A percentile compares a stretch with the other conserved stretches of the same genome.
phyloP scores from a whole-genome alignment of 2,797 vertebrate species.

The Oceanodroma leucorhoa region DNA sequence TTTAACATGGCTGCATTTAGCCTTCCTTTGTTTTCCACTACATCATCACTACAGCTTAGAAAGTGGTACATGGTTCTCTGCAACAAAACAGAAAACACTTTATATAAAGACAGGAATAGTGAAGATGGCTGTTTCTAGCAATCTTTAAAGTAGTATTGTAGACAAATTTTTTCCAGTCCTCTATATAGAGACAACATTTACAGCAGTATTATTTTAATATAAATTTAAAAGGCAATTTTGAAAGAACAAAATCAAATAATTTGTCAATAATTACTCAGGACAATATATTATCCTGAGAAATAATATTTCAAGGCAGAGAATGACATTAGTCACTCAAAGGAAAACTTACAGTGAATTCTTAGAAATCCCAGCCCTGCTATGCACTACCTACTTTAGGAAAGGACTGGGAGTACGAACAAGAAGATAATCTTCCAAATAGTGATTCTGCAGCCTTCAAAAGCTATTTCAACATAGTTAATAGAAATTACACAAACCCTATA shows the following conservation, averaged over 20 bases:
- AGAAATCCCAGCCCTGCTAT: not conserved
- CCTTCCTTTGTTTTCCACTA: not conserved
- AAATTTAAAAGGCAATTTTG: not conserved
- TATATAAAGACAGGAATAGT: not conserved
- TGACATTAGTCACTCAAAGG: not conserved
- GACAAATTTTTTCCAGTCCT: not conserved
- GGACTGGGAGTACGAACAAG: not conserved
- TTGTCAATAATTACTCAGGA: not conserved
- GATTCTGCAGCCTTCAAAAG: slow-evolving; percentile 34
- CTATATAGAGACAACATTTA: not conserved
- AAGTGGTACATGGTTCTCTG: not conserved
- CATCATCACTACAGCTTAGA: not conserved
- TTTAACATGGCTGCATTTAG: slow-evolving; percentile 15
- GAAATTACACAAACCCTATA: slow-evolving; percentile 36
- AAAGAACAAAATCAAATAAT: not conserved
- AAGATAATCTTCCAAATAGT: slow-evolving; percentile 14
- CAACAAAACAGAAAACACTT: not conserved
- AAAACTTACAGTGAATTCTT: not conserved
- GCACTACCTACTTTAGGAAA: not conserved
- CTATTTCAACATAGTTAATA: slow-evolving; percentile 50
- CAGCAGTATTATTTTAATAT: not conserved
- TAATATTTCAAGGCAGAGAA: not conserved
- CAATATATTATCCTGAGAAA: not conserved
- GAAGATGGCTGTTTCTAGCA: not conserved
- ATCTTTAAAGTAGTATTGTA: not conserved